A percentile compares a stretch with the other conserved stretches of the same genome.
These are phyloP conservation scores for Phylloscopus collybita DNA, from an alignment of 2,797 vertebrate species.

Conservation along the genomic window DNA sequence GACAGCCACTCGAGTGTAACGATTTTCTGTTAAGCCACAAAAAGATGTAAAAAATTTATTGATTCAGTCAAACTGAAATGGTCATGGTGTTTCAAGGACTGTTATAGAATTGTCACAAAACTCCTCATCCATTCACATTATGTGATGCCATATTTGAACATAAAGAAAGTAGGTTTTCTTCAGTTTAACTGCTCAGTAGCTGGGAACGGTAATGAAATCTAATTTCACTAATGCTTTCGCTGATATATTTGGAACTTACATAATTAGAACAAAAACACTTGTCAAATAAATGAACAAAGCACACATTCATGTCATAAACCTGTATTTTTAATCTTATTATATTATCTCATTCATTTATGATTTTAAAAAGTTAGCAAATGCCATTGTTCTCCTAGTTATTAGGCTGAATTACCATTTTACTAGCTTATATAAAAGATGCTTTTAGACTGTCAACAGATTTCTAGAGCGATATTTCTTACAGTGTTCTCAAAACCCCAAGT, in stretches of 20 bases:
- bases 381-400: constrained; percentile 31
- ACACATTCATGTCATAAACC: constrained; percentile 39
- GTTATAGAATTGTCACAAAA: not conserved
- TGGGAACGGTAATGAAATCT: constrained; percentile 20
- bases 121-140: not conserved
- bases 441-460: constrained; percentile 39
- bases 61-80: not conserved
- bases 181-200: not conserved
- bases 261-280: constrained; percentile 55
- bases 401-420: constrained; percentile 32
- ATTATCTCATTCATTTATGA: constrained; percentile 25
- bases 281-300: constrained; percentile 55
- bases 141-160: not conserved
- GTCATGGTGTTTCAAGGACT: not conserved
- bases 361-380: not conserved
- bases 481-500: not conserved
- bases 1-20: not conserved
- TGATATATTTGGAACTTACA: constrained; percentile 51
- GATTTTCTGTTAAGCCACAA: not conserved
- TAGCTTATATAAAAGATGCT: constrained; percentile 41
- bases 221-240: constrained; percentile 21
- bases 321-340: constrained; percentile 10
- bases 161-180: constrained; percentile 4
- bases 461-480: not conserved
- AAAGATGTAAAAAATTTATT: not conserved